Evolutionary conservation across 2,113 vertebrate genomes (phyloP).

Genomic region (Lophura nycthemera): DNA sequence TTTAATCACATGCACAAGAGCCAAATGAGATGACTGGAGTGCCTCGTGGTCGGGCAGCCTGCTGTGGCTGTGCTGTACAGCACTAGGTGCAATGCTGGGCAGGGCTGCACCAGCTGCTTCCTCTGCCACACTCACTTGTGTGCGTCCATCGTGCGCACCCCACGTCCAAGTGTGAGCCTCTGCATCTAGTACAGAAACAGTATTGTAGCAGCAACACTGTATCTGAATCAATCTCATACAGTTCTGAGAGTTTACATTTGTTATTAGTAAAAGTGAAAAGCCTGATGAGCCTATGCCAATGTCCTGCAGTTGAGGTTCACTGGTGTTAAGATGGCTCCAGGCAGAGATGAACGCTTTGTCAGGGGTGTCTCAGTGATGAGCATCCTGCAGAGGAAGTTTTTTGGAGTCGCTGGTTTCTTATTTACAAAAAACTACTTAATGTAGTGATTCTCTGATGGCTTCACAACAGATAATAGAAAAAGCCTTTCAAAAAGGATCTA

Average conservation of each 20-base stretch:
- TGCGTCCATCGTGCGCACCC: not conserved
- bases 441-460: constrained; percentile 31
- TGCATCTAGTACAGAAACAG: not conserved
- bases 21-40: not conserved
- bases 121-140: not conserved
- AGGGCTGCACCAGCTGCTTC: not conserved
- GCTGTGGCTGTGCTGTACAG: not conserved
- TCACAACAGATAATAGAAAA: constrained; percentile 26
- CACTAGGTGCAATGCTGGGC: not conserved
- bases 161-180: not conserved
- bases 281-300: not conserved
- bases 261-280: not conserved
- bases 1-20: not conserved
- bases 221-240: constrained; percentile 54
- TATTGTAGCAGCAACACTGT: not conserved
- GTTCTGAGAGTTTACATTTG: not conserved
- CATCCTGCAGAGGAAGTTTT: not conserved
- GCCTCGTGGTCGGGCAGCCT: not conserved
- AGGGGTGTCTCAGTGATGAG: not conserved
- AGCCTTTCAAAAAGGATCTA: not conserved
- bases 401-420: constrained; percentile 49
- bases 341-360: not conserved
- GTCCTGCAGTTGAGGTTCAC: not conserved
- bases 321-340: accelerated
- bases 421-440: constrained; percentile 67